phyloP scores from a whole-genome alignment of 2,113 vertebrate species.

The Tetraodon nigroviridis region DNA sequence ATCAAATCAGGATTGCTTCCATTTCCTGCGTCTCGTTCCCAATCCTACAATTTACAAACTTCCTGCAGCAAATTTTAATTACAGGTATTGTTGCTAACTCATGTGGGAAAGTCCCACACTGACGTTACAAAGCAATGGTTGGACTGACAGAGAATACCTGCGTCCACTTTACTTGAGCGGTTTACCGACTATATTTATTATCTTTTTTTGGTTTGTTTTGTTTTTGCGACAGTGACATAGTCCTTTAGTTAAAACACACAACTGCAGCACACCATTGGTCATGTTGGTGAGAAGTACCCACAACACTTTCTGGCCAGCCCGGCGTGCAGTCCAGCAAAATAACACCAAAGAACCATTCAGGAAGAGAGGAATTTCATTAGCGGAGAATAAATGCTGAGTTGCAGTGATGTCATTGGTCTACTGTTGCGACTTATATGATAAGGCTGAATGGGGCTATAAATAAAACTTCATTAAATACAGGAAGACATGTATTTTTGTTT shows the following conservation, averaged over 20 bases:
- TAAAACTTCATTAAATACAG: too few species aligned
- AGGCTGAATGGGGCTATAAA: too few species aligned
- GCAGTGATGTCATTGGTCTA: background rate
- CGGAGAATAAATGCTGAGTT: background rate
- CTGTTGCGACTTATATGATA: too few species aligned
- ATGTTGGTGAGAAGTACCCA: constrained; percentile 25
- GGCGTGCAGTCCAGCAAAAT: constrained; percentile 45
- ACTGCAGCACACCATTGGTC: constrained; percentile 1
- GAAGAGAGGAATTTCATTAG: constrained; percentile 42
- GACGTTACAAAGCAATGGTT: constrained; percentile 22
- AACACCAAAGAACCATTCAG: constrained; percentile 4
- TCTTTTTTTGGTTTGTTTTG: too few species aligned
- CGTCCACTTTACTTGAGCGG: too few species aligned
- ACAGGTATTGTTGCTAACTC: constrained; percentile 58
- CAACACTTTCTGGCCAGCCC: constrained; percentile 29
- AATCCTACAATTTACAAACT: constrained; percentile 54
- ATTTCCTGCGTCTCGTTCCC: constrained; percentile 27
- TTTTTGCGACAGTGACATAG: too few species aligned
- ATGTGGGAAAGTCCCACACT: constrained; percentile 62
- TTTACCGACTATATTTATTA: too few species aligned
- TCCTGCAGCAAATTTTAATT: constrained; percentile 67
- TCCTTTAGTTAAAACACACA: too few species aligned
- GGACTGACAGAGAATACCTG: constrained; percentile 13
- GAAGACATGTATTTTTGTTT: too few species aligned
- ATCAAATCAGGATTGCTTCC: constrained; percentile 26